These are phyloP conservation scores for Lineus longissimus DNA, from an alignment of 1,140 invertebrate genomes.

Conservation along the genomic window DNA sequence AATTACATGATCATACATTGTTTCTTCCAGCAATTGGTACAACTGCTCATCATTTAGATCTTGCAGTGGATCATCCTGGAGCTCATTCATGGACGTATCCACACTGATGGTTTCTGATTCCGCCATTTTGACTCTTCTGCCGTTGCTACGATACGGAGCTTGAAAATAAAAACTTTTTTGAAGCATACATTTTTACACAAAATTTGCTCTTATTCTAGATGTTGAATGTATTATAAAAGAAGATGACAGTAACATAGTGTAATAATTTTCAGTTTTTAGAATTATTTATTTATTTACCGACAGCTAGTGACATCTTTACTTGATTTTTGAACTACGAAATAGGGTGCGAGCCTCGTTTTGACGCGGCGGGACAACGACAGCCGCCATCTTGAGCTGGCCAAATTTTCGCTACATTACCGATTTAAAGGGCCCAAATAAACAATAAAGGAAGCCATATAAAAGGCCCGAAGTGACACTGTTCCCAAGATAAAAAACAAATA, in stretches of 20 bases:
- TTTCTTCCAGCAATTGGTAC: constrained; percentile 42
- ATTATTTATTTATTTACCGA: too few relatives aligned
- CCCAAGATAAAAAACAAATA: too few relatives aligned
- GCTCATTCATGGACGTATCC: constrained; percentile 37
- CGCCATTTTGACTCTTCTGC: constrained; percentile 38
- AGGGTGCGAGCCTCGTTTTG: constrained; percentile 22
- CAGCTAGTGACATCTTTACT: too few relatives aligned
- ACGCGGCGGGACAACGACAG: constrained; percentile 28
- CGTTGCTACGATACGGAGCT: not conserved
- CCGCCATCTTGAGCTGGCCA: constrained; percentile 26
- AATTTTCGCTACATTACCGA: too few relatives aligned
- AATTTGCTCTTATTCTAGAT: too few relatives aligned
- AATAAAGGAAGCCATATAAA: too few relatives aligned
- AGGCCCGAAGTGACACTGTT: too few relatives aligned
- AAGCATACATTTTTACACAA: too few relatives aligned
- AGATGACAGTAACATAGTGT: too few relatives aligned
- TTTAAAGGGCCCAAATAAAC: too few relatives aligned
- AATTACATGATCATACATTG: constrained; percentile 31
- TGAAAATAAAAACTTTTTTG: not conserved
- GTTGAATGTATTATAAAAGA: too few relatives aligned
- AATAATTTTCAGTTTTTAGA: too few relatives aligned
- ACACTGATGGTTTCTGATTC: constrained; percentile 40
- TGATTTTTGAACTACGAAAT: not conserved
- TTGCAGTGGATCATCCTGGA: constrained; percentile 39
- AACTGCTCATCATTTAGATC: constrained; percentile 49